These are phyloP conservation scores for Actinopyga echinites DNA, from an alignment of 53 echinoderm and acorn worm genomes.

Conservation along the genomic window DNA sequence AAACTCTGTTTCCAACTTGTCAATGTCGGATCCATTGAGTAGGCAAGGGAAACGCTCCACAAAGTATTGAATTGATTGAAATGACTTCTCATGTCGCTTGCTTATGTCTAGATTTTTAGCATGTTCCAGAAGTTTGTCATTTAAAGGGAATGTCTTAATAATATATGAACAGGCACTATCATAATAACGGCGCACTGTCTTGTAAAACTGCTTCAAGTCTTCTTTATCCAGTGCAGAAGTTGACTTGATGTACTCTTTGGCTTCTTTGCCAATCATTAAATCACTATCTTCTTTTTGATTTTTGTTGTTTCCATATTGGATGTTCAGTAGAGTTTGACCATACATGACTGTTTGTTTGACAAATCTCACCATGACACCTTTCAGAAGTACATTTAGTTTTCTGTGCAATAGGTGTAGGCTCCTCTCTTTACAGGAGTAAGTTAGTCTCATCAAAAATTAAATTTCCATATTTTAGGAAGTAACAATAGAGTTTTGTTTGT, in stretches of 20 bases:
- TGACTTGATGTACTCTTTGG: slow-evolving; percentile 41
- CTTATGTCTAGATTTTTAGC: slow-evolving; percentile 38
- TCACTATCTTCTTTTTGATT: slow-evolving; percentile 42
- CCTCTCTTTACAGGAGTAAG: no score
- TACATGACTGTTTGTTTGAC: no score
- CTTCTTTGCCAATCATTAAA: slow-evolving; percentile 61
- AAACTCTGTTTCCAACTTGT: slow-evolving; percentile 47
- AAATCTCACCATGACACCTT: no score
- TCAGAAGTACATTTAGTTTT: no score
- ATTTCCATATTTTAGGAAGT: no score
- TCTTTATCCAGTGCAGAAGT: neutral
- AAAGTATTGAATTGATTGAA: slow-evolving; percentile 45
- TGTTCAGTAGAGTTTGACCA: no score
- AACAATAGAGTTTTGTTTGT: no score
- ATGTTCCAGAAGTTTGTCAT: neutral
- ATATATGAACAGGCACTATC: slow-evolving; percentile 38
- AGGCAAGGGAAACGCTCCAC: slow-evolving; percentile 37
- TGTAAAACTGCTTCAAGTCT: neutral
- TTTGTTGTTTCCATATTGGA: neutral
- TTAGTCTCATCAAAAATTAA: no score
- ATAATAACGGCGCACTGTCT: slow-evolving; percentile 36
- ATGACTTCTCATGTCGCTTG: neutral
- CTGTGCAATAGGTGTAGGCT: no score
- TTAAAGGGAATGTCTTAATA: slow-evolving; percentile 29
- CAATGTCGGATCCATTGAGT: slow-evolving; percentile 13